Conservation (phyloP, 2,113 vertebrate species). For the Pseudopodoces humilis region DNA sequence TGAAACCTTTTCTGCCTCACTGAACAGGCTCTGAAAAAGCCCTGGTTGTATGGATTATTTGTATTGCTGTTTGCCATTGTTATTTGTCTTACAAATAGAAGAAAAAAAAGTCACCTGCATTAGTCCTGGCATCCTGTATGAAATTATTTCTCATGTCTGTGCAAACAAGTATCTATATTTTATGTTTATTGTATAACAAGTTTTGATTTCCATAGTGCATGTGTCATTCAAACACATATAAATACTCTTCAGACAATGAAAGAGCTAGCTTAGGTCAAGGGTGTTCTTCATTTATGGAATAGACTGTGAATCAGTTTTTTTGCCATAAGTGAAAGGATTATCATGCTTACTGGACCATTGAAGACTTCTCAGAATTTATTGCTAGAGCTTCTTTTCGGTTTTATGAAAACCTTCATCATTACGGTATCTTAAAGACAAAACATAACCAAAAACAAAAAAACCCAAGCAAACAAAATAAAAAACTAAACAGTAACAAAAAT, state of each 20-base stretch:
- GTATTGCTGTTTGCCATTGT: background rate
- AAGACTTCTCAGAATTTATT: conserved; percentile 27
- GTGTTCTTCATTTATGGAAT: background rate
- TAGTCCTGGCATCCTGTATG: background rate
- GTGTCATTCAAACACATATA: background rate
- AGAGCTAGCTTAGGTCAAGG: background rate
- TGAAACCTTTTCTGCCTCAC: conserved; percentile 9
- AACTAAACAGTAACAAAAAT: background rate
- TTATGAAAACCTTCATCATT: background rate
- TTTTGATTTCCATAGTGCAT: background rate
- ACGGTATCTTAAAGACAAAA: background rate
- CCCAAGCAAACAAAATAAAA: background rate
- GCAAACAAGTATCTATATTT: background rate
- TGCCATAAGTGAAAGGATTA: background rate
- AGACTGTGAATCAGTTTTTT: conserved; percentile 11
- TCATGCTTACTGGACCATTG: background rate
- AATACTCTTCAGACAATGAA: background rate
- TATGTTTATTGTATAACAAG: background rate
- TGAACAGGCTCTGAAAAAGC: background rate
- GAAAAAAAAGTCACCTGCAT: background rate
- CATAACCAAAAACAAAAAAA: background rate
- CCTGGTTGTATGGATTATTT: background rate
- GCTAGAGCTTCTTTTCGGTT: background rate
- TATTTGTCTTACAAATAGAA: background rate
- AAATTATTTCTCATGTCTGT: background rate